A percentile compares a stretch with the other conserved stretches of the same genome.
These are phyloP conservation scores for Notothenia rossii DNA, from an alignment of 2,113 vertebrate genomes.

Conservation along the genomic window DNA sequence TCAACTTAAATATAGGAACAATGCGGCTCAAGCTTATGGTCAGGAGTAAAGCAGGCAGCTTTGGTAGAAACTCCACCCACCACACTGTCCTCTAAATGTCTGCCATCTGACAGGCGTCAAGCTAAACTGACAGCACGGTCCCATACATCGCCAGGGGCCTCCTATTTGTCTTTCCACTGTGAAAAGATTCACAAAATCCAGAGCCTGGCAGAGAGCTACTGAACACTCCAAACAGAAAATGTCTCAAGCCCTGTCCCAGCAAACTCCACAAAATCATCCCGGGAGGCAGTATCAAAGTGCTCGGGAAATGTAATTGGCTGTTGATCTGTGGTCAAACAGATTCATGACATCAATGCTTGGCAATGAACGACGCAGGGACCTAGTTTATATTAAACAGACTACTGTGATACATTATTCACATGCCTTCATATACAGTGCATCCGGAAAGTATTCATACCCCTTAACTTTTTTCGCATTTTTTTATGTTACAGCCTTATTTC, in stretches of 20 bases:
- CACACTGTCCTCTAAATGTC: conserved; percentile 18
- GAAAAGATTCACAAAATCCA: conserved; percentile 39
- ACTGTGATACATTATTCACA: conserved; percentile 32
- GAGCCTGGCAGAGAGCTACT: conserved; percentile 26
- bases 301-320: conserved; percentile 12
- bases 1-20: neutral
- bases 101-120: conserved; percentile 56
- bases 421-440: neutral
- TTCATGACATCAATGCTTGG: conserved; percentile 12
- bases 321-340: conserved; percentile 15
- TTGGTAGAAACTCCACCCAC: conserved; percentile 1
- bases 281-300: conserved; percentile 28
- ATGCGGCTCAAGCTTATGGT: neutral
- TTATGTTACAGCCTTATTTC: no score
- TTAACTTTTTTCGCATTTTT: no score
- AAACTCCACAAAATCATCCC: conserved; percentile 30
- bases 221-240: conserved; percentile 26
- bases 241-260: conserved; percentile 24
- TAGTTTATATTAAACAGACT: conserved; percentile 2
- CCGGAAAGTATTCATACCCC: no score
- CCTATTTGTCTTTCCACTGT: conserved; percentile 25
- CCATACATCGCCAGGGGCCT: conserved; percentile 38
- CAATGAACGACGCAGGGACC: neutral
- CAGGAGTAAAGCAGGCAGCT: neutral
- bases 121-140: conserved; percentile 42